Conservation (phyloP, 2,888 invertebrate species). For the Phorcus lineatus region DNA sequence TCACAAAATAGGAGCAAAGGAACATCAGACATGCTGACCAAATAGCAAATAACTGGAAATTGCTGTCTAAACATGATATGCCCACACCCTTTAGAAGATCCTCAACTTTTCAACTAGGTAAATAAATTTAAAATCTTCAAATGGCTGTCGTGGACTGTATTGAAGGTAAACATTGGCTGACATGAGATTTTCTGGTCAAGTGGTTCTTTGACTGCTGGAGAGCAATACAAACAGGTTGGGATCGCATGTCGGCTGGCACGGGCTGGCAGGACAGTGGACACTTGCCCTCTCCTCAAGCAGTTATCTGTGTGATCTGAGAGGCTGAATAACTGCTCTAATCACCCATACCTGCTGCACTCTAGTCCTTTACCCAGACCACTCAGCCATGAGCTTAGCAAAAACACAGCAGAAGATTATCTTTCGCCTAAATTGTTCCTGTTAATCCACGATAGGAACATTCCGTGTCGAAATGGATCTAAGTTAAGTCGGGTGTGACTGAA, state of each 20-base stretch:
- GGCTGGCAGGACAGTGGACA: not conserved
- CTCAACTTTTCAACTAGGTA: not conserved
- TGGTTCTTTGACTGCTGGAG: not conserved
- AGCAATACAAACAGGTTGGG: not conserved
- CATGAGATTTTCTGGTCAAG: not conserved
- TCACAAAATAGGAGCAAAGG: too few relatives aligned
- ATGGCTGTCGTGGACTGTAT: not conserved
- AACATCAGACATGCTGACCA: too few relatives aligned
- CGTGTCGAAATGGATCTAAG: not conserved
- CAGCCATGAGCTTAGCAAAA: not conserved
- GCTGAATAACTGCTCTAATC: not conserved
- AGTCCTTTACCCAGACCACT: not conserved
- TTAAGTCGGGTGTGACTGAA: not conserved
- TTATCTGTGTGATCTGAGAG: conserved; percentile 2
- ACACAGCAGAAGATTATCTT: not conserved
- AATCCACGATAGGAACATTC: not conserved
- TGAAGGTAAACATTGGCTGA: not conserved
- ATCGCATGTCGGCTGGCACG: not conserved
- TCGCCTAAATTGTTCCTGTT: not conserved
- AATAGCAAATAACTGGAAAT: too few relatives aligned
- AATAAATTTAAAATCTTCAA: not conserved
- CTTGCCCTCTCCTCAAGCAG: not conserved
- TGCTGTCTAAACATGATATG: not conserved
- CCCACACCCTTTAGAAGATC: not conserved
- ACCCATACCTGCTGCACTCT: not conserved